These are phyloP conservation scores for Monodelphis domestica DNA, from an alignment of 2,797 vertebrate genomes.

Conservation along the genomic window DNA sequence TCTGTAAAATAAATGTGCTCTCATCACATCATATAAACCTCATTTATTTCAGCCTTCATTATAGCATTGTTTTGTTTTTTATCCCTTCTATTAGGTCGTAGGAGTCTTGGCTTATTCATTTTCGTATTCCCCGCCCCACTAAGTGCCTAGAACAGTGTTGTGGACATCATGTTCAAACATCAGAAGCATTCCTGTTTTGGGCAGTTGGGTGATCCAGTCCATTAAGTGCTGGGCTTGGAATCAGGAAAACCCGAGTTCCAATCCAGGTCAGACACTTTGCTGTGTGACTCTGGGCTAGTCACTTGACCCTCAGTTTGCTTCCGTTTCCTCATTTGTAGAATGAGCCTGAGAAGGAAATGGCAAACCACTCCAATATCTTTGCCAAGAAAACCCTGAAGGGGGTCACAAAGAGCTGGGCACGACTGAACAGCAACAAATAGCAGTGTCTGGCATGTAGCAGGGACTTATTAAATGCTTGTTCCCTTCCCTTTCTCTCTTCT, in stretches of 20 bases:
- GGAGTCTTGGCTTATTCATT: neutral
- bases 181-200: neutral
- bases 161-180: neutral
- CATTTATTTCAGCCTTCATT: neutral
- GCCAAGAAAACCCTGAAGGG: too few relatives aligned
- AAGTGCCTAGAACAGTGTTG: neutral
- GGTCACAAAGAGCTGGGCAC: too few relatives aligned
- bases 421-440: too few relatives aligned
- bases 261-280: neutral
- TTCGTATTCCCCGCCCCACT: neutral
- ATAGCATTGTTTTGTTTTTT: neutral
- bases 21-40: slow-evolving; percentile 29
- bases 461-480: neutral
- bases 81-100: neutral
- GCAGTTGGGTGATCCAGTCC: neutral
- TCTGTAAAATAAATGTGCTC: slow-evolving; percentile 7
- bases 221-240: neutral
- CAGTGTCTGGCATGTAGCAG: neutral
- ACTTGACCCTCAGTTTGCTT: neutral
- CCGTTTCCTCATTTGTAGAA: neutral
- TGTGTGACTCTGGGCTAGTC: neutral
- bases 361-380: too few relatives aligned
- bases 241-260: neutral
- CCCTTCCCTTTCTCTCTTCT: neutral
- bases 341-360: too few relatives aligned